These are phyloP conservation scores for Macheiramphus alcinus DNA, from an alignment of 2,113 vertebrate species.

Conservation along the genomic window DNA sequence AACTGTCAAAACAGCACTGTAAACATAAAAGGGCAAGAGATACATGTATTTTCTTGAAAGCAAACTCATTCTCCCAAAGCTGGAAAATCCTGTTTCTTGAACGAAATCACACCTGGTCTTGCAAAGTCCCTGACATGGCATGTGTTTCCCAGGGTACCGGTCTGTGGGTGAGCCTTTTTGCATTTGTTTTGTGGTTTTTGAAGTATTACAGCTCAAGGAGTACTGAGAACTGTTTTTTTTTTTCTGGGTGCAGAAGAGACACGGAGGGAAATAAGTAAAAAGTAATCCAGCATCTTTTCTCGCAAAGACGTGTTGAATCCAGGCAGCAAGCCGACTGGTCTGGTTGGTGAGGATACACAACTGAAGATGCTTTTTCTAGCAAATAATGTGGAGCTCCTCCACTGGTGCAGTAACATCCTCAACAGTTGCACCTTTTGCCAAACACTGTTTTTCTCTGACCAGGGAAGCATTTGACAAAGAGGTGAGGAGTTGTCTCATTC, in stretches of 20 bases:
- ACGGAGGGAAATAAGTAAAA: neutral
- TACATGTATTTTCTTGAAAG: neutral
- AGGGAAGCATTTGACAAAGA: neutral
- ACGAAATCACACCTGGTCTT: neutral
- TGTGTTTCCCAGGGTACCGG: neutral
- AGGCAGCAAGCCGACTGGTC: neutral
- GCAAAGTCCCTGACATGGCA: neutral
- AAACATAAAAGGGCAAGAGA: no score
- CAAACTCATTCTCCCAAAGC: neutral
- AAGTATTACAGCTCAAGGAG: neutral
- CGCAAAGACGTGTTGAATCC: accelerated
- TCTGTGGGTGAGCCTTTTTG: neutral
- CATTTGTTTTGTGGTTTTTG: neutral
- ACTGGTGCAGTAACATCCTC: neutral
- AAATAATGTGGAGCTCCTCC: neutral
- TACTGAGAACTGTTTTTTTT: neutral
- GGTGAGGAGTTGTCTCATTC: neutral
- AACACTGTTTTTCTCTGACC: neutral
- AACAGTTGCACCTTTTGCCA: neutral
- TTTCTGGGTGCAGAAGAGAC: neutral
- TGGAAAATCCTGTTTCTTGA: neutral
- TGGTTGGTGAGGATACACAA: neutral
- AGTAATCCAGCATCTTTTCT: neutral
- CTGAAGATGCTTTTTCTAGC: neutral
- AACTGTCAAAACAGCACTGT: no score